Evolutionary conservation across 2,888 invertebrate genomes (phyloP).

Genomic region (Timandra comae): DNA sequence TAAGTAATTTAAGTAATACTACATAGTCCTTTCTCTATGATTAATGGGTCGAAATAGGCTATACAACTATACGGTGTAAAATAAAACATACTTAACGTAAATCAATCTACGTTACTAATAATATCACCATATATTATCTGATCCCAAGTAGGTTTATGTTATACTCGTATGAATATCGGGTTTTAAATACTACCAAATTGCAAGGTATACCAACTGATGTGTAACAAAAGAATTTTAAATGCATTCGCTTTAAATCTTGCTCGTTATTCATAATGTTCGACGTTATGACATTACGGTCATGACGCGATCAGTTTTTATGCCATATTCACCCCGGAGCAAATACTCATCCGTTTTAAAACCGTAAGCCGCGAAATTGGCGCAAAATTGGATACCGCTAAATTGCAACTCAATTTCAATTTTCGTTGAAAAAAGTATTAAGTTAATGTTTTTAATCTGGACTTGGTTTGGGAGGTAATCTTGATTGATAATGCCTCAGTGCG

Average conservation of each 20-base stretch:
- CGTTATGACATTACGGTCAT: conserved; percentile 41
- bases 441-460: conserved; percentile 22
- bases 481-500: conserved; percentile 17
- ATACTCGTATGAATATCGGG: no score
- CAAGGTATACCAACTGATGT: no score
- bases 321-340: conserved; percentile 28
- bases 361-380: conserved; percentile 57
- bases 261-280: conserved; percentile 43
- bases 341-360: conserved; percentile 16
- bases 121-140: no score
- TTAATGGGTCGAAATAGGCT: no score
- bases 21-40: no score
- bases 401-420: conserved; percentile 44
- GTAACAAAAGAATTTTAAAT: no score
- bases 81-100: no score
- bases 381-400: conserved; percentile 61
- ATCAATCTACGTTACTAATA: no score
- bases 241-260: conserved; percentile 39
- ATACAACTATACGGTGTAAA: no score
- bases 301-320: conserved; percentile 39
- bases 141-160: no score
- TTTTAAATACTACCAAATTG: no score
- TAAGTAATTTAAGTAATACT: no score
- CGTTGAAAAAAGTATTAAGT: conserved; percentile 18
- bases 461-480: conserved; percentile 13